Percentiles rank a stretch among this genome's conserved stretches.
These are phyloP conservation scores for Mythimna loreyi DNA, from an alignment of 2,888 invertebrate genomes.

Conservation along the genomic window DNA sequence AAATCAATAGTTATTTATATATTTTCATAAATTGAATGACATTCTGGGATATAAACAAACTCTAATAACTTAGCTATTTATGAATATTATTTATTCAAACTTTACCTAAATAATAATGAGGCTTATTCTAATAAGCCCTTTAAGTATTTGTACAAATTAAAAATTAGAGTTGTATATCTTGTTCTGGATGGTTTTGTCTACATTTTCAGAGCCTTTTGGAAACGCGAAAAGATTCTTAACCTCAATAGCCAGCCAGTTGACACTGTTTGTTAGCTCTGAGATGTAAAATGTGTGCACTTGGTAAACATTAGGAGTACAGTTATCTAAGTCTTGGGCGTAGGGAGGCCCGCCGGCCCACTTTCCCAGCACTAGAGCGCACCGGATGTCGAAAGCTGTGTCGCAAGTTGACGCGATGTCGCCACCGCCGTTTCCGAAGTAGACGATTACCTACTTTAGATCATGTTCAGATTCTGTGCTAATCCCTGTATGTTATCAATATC, in stretches of 20 bases:
- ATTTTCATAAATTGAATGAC: no score
- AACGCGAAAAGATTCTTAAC: not conserved
- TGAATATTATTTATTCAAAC: no score
- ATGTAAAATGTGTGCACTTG: slow-evolving; percentile 31
- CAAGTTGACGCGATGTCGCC: slow-evolving; percentile 24
- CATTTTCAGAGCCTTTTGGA: no score
- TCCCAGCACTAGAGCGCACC: slow-evolving; percentile 58
- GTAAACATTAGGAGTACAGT: slow-evolving; percentile 46
- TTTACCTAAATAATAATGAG: no score
- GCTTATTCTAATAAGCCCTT: no score
- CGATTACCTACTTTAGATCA: not conserved
- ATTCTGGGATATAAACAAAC: no score
- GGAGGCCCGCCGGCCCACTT: slow-evolving; percentile 68
- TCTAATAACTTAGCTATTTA: no score
- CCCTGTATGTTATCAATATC: not conserved
- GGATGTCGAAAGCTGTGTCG: slow-evolving; percentile 70
- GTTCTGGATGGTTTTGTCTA: no score
- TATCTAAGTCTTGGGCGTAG: slow-evolving; percentile 40
- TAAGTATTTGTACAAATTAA: no score
- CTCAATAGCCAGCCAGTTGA: slow-evolving; percentile 8
- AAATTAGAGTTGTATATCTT: no score
- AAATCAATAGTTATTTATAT: no score
- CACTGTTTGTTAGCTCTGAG: slow-evolving; percentile 4
- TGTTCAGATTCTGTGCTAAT: not conserved
- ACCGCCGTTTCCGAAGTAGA: slow-evolving; percentile 27